Conservation (phyloP, 2,113 vertebrate species). For the Hyperopisus bebe region DNA sequence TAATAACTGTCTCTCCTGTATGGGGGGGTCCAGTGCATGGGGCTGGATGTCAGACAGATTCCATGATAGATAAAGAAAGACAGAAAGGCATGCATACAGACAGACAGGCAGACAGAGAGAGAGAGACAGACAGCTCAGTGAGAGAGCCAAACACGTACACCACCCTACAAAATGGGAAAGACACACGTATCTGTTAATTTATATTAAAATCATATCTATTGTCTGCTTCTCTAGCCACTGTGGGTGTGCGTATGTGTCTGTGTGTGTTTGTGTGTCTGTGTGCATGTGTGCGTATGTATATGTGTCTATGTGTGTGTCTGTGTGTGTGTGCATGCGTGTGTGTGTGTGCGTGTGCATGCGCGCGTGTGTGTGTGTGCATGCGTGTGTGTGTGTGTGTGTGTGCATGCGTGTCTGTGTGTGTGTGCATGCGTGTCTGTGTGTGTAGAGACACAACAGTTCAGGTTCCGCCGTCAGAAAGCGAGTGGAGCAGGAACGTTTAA, state of each 20-base stretch:
- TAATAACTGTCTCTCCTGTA: constrained; percentile 60
- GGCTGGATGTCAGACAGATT: background rate
- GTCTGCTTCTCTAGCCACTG: background rate
- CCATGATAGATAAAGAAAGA: background rate
- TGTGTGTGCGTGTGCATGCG: background rate
- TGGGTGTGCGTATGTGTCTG: background rate
- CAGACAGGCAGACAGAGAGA: background rate
- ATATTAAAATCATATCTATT: background rate
- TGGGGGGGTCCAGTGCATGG: background rate
- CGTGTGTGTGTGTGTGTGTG: background rate
- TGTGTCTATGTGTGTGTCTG: background rate
- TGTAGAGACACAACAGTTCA: background rate
- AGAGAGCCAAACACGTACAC: background rate
- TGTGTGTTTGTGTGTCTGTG: background rate
- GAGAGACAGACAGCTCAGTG: background rate
- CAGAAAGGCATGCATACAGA: background rate
- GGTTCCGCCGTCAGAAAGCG: background rate
- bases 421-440: background rate
- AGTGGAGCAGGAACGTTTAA: background rate
- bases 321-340: background rate
- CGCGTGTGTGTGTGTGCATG: background rate
- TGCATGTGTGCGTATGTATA: background rate
- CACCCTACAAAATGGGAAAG: background rate
- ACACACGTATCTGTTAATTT: background rate
- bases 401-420: background rate